Evolutionary conservation across 2,113 vertebrate genomes (phyloP), one percentile per base, ranked within the genome.

Genomic region (Ovibos moschatus): DNA sequence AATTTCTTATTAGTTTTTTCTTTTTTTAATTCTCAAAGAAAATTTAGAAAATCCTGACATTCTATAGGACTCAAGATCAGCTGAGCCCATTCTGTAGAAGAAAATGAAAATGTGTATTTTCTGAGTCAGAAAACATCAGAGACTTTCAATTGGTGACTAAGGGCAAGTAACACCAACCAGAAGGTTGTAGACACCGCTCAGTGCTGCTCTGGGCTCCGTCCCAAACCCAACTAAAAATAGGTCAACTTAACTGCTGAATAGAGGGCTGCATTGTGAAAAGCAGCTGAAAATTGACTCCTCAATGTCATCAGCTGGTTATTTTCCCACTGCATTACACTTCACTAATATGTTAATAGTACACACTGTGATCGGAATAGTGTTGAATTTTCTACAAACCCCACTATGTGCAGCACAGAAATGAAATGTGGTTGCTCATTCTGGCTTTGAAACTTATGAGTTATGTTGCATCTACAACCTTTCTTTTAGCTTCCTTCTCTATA

Each of bases 171-270:
- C 17, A 91, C 36, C 93, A 67, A 83, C 51, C 57, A 87, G 93
- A 91, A 95, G 91, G 91, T 60, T 89, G 74, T 47, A 91, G 67
- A 91, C 71, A 57, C 58, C 45, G 81, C 57, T 89, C 87, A 93
- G 90, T 50, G 53, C 17, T 19, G 71, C 45, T 93, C 97, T 97
- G 95, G 97, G 93, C 93, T 93, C 74, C 3, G 12, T 89, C 89
- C 97, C 98, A 98, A 96, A 85, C 27, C 89, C 64, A 91, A 96
- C 93, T 95, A 96, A 97, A 95, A 97, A 84, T 91, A 97, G 97
- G 96, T 89, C 50, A 16, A 86, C 74, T 92, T 86, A 57, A 78
- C 93, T 89, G 93, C 86, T 67, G 79, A 97, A 95, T 85, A 98
- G 89, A 96, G 91, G 86, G 71, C 76, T 74, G 83, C 27, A 91